These are phyloP conservation scores for Callipepla squamata DNA, from an alignment of 2,113 vertebrate genomes.

Conservation along the genomic window DNA sequence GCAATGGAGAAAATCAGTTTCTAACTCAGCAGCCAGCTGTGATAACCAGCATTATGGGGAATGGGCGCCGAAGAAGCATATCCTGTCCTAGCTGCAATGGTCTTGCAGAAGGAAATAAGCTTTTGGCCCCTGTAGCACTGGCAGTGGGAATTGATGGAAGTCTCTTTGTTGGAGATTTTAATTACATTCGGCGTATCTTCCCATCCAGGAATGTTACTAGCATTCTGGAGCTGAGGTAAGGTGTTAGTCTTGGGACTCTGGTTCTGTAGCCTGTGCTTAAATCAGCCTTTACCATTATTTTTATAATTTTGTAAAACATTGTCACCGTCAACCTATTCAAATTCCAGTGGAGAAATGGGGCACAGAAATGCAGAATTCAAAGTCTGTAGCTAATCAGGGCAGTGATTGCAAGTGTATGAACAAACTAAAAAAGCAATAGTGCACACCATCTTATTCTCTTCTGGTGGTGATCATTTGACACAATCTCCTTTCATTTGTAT, in stretches of 20 bases:
- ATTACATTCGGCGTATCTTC: conserved; percentile 95
- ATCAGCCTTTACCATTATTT: conserved; percentile 66
- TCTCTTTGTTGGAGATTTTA: conserved; percentile 97
- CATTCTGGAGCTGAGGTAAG: conserved; percentile 95
- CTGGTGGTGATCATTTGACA: not conserved
- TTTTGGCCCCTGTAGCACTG: conserved; percentile 97
- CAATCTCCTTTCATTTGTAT: not conserved
- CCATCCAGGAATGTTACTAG: conserved; percentile 96
- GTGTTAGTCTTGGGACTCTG: not conserved
- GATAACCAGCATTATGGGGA: conserved; percentile 97
- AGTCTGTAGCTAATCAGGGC: not conserved
- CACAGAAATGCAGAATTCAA: conserved; percentile 68
- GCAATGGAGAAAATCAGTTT: conserved; percentile 96
- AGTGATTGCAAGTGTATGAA: not conserved
- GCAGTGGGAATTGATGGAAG: conserved; percentile 95
- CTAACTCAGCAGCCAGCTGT: conserved; percentile 96
- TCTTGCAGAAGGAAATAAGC: conserved; percentile 97
- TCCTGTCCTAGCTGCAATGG: conserved; percentile 99
- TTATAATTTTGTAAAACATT: conserved; percentile 70
- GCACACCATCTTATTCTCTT: not conserved
- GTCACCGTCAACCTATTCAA: conserved; percentile 55
- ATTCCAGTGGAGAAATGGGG: conserved; percentile 74
- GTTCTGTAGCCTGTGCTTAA: conserved; percentile 58
- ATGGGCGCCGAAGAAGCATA: conserved; percentile 94
- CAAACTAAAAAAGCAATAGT: not conserved